Conservation (phyloP, 1,140 invertebrate genomes). For the Vanessa tameamea region DNA sequence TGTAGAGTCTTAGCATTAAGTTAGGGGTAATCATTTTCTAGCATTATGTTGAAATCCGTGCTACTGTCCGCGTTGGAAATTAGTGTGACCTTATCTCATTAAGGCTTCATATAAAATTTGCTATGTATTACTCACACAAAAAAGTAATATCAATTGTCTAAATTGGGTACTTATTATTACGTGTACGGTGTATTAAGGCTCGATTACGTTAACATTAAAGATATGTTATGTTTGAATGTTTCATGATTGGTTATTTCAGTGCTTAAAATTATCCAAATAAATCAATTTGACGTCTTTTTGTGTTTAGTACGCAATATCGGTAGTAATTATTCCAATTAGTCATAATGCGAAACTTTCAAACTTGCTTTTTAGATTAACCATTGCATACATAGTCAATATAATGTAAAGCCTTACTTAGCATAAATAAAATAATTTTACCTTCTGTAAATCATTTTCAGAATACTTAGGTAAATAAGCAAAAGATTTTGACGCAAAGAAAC, state of each 20-base stretch:
- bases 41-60: neutral
- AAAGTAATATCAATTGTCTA: neutral
- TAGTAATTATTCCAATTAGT: constrained; percentile 30
- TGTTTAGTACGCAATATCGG: constrained; percentile 25
- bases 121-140: constrained; percentile 11
- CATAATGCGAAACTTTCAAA: constrained; percentile 27
- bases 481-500: no score
- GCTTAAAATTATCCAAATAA: neutral
- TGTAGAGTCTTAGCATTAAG: constrained; percentile 55
- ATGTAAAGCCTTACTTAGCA: no score
- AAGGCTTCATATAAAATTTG: constrained; percentile 49
- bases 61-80: constrained; percentile 34
- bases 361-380: neutral
- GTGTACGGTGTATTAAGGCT: no score
- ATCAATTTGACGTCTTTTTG: constrained; percentile 3
- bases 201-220: no score
- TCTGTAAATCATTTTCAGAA: no score
- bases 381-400: neutral
- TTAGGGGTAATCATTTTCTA: constrained; percentile 39
- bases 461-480: no score
- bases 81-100: constrained; percentile 56
- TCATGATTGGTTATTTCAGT: neutral
- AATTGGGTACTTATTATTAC: no score
- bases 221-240: no score
- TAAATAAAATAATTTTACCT: no score